A percentile compares a stretch with the other conserved stretches of the same genome.
These are phyloP conservation scores for Tortrix viridana DNA, from an alignment of 2,888 invertebrate species.

Conservation along the genomic window DNA sequence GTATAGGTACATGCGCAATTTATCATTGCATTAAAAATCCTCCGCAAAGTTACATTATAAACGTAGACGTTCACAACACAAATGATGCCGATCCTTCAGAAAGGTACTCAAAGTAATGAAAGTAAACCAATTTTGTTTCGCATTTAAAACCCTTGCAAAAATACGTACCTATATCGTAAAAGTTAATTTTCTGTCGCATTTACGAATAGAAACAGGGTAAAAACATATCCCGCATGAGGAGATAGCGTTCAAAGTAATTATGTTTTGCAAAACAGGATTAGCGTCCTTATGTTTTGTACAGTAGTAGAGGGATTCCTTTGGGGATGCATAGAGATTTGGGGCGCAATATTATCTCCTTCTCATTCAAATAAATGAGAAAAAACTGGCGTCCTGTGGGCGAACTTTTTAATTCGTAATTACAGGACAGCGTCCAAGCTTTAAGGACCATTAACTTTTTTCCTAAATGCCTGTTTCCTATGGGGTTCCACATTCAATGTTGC, in stretches of 20 bases:
- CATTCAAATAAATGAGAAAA: conserved; percentile 81
- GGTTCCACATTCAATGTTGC: conserved; percentile 50
- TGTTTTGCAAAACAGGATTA: conserved; percentile 47
- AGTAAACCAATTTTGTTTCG: conserved; percentile 33
- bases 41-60: too few relatives aligned
- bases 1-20: too few relatives aligned
- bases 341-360: conserved; percentile 78
- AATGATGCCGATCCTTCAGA: conserved; percentile 6
- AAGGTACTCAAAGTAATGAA: conserved; percentile 35
- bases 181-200: conserved; percentile 73
- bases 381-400: conserved; percentile 75
- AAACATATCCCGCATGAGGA: conserved; percentile 72
- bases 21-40: too few relatives aligned
- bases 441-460: conserved; percentile 82
- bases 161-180: conserved; percentile 54
- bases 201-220: conserved; percentile 63
- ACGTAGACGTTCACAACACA: too few relatives aligned
- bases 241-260: conserved; percentile 79
- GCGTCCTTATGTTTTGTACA: conserved; percentile 46
- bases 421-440: conserved; percentile 81
- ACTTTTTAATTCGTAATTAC: conserved; percentile 84
- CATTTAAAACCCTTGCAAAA: conserved; percentile 40
- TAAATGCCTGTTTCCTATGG: conserved; percentile 72
- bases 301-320: conserved; percentile 45
- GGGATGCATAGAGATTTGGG: conserved; percentile 56